Evolutionary conservation across 2,113 vertebrate species (phyloP), one percentile per base, ranked within the genome.

Genomic region (Rhabdornis inornatus): DNA sequence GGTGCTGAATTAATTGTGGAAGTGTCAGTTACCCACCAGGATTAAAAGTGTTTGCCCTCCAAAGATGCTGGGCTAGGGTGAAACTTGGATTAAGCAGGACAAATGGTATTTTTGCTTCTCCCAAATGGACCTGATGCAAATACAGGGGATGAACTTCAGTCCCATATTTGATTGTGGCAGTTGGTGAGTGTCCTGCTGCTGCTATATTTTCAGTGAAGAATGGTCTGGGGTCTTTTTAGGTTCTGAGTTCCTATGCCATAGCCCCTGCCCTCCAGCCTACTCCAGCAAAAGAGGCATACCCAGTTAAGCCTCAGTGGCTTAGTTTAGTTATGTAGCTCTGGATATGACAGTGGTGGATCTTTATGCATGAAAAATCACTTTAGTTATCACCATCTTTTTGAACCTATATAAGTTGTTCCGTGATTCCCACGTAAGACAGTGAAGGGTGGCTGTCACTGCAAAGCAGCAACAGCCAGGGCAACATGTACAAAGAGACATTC

Each of bases 401-500:
- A 72, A 72, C 6, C 7, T 27, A 2, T 1, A 8, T 35, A 57
- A n/a, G 22, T 31, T 56, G 19, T 28, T 56, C 30, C 40, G 37
- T 6, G 22, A 27, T 59, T 55, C 47, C 72, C 59, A 31, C 0
- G 0, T 55, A 24, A 49, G 15, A 16, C 20, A 15, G 50, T 27
- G 15, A 39, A 49, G 33, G n/a, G 64, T 44, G 44, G 10, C 49
- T 49, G 14, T 60, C 71, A 6, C 33, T 21, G 24, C 7, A n/a
- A 44, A 44, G 69, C 83, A 64, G 64, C 3, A 3, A 40, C 10
- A 56, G n/a, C 52, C 77, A 15, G 57, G 30, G n/a, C 33, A 72
- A 44, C 6, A 2, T 0, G 0, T 24, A 23, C 35, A 59, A 15
- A 64, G 27, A 47, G 31, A 25, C 1, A 1, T 18, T 68, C 50